Conservation (phyloP, 1,140 invertebrate species). For the Anastrepha ludens region DNA sequence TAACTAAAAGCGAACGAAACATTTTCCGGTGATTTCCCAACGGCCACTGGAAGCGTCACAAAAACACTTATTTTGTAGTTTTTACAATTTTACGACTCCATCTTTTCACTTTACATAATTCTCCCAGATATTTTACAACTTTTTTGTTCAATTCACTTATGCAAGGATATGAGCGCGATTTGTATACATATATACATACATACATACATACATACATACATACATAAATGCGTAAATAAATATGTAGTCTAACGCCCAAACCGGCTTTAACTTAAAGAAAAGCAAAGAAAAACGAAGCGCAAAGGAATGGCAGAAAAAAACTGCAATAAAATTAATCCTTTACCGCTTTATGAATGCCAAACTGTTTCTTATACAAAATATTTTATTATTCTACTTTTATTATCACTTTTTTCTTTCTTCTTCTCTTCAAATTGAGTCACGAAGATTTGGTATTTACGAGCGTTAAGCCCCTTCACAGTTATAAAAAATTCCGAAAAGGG, state of each 20-base stretch:
- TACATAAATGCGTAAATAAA: background rate
- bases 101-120: background rate
- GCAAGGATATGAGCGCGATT: background rate
- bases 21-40: constrained; percentile 40
- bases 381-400: background rate
- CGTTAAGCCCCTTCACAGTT: background rate
- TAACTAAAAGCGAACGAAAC: background rate
- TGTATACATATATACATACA: background rate
- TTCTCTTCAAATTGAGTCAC: constrained; percentile 1
- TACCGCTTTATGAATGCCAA: background rate
- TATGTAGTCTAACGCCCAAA: background rate
- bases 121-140: background rate
- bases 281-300: background rate
- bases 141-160: background rate
- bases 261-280: too few relatives aligned
- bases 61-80: constrained; percentile 15
- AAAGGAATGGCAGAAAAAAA: background rate
- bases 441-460: constrained; percentile 16
- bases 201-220: background rate
- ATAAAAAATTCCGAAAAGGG: background rate
- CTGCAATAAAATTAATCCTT: background rate
- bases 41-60: constrained; percentile 1
- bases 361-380: background rate
- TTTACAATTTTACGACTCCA: constrained; percentile 22
- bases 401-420: background rate